Evolutionary conservation across 2,797 vertebrate species (phyloP), one percentile per base, ranked within the genome.

Genomic region (Sphenopsis melanotis): DNA sequence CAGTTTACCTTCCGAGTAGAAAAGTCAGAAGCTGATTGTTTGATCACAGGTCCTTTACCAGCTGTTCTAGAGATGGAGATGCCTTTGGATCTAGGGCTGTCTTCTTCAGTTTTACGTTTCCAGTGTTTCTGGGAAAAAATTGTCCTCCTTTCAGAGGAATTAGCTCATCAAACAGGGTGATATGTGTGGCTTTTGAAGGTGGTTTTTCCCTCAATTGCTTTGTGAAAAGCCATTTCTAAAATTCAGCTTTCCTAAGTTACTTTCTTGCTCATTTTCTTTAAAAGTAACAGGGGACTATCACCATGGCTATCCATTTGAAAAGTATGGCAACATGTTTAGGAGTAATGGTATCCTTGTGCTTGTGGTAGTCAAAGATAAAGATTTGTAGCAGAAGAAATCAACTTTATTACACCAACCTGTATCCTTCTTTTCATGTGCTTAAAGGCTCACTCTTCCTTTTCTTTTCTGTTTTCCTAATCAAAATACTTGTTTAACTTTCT

Each of bases 361-460:
- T 63, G 21, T 68, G 16, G 9, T 30, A 52, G 55, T 79, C 20
- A 85, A 50, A 66, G 22, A 32, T 21, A 66, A 82, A 82, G 37
- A 78, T 68, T 22, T 78, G 18, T 23, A 82, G 34, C 15, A 47
- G 52, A 80, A 87, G 6, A 63, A 68, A 78, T 66, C 9, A 75
- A 39, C 15, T 64, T 82, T 75, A 55, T 68, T 72, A 29, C 22
- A 47, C 10, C 2, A 84, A 16, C 3, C 3, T 21, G 13, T 55
- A 87, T 18, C 2, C 2, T 64, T 69, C 27, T 74, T 83, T n/a
- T 72, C 23, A 16, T 32, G 12, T 29, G 4, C 9, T 75, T 15
- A 59, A 64, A 75, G 17, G 3, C 7, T 34, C 11, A 1, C 1
- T n/a, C 5, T 56, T 60, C 6, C 6, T 29, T 55, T 7, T 7